Percentiles rank a stretch among this genome's conserved stretches.
These are phyloP conservation scores for Nasua narica DNA, from an alignment of 2,797 vertebrate species.

Conservation along the genomic window DNA sequence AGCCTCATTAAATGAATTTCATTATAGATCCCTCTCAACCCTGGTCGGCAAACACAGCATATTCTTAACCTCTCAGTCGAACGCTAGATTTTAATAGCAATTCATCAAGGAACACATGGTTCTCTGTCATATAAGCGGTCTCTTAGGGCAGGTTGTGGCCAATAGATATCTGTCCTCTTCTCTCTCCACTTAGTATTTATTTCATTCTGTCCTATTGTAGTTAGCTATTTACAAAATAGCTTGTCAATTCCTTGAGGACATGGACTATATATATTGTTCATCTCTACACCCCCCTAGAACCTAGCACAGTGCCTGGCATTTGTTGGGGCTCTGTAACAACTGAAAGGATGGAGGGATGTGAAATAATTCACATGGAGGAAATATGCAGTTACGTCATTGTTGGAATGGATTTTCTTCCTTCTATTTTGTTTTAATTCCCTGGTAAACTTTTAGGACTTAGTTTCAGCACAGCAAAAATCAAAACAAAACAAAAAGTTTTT, in stretches of 20 bases:
- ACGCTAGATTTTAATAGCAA: background rate
- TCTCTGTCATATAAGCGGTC: slow-evolving; percentile 15
- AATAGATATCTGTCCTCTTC: background rate
- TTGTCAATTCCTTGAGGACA: background rate
- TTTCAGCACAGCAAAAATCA: background rate
- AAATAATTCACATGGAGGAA: background rate
- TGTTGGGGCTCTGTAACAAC: background rate
- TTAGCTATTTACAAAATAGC: background rate
- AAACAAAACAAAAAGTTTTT: background rate
- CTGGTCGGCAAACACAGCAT: background rate
- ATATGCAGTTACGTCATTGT: background rate
- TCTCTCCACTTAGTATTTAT: slow-evolving; percentile 1
- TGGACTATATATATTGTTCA: background rate
- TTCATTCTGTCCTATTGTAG: background rate
- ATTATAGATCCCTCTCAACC: background rate
- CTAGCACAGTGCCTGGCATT: too few species aligned
- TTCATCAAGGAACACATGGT: background rate
- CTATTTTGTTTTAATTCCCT: background rate
- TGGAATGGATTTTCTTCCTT: background rate
- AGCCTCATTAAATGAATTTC: slow-evolving; percentile 18
- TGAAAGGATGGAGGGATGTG: background rate
- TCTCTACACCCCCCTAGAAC: background rate
- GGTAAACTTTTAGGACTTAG: background rate
- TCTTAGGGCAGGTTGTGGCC: background rate
- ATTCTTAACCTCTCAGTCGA: slow-evolving; percentile 49